phyloP scores from a whole-genome alignment of 2,113 vertebrate genomes.

The Grammomys dolichurus region DNA sequence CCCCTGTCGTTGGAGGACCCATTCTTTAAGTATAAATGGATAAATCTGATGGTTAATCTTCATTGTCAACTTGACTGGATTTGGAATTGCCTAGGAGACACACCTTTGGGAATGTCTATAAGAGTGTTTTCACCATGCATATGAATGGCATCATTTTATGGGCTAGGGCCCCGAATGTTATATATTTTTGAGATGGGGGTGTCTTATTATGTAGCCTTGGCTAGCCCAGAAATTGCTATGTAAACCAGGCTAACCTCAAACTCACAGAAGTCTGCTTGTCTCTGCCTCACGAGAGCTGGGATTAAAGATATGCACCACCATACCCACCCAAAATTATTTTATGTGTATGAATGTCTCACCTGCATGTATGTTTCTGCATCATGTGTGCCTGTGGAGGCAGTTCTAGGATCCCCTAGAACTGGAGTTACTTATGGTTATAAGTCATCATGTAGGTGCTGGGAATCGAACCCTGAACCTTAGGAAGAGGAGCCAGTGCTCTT shows the following conservation, averaged over 20 bases:
- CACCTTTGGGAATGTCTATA: neutral
- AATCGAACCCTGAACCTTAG: neutral
- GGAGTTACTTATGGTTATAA: neutral
- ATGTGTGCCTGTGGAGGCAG: neutral
- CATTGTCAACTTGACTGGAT: neutral
- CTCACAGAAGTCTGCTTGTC: neutral
- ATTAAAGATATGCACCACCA: neutral
- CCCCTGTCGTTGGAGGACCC: too few relatives aligned
- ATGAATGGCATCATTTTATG: too few relatives aligned
- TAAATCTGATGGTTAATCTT: neutral
- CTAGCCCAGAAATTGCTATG: neutral
- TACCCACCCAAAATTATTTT: neutral
- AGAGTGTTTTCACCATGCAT: neutral
- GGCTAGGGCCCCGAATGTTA: neutral
- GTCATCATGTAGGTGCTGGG: neutral
- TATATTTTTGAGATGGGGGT: neutral
- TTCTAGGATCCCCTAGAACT: neutral
- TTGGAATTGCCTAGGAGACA: neutral
- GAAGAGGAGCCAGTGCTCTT: neutral
- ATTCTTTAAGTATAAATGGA: neutral
- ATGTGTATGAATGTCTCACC: neutral
- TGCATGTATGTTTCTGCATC: neutral
- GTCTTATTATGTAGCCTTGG: neutral
- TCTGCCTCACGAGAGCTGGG: too few relatives aligned
- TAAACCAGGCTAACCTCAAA: neutral